phyloP scores from a whole-genome alignment of 2,797 vertebrate species.

The Cuculus canorus region DNA sequence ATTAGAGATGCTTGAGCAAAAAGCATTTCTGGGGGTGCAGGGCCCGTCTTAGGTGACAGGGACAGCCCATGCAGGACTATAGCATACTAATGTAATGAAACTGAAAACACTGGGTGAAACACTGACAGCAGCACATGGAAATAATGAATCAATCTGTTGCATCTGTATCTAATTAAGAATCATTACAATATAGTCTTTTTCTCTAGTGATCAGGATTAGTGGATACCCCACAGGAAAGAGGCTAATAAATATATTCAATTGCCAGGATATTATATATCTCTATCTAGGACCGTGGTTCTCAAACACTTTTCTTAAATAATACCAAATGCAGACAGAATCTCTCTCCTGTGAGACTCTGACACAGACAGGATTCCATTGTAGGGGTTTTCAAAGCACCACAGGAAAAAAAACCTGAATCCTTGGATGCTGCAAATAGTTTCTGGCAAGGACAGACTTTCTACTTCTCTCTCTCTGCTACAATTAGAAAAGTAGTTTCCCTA shows the following conservation, averaged over 20 bases:
- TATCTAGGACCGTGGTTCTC: conserved; percentile 1
- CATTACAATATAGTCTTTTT: conserved; percentile 52
- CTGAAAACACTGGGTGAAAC: neutral
- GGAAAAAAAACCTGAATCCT: neutral
- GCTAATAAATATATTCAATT: conserved; percentile 36
- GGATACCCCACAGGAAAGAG: conserved; percentile 28
- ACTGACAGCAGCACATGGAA: conserved; percentile 50
- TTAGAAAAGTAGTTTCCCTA: neutral
- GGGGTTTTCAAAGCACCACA: neutral
- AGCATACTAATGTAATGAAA: conserved; percentile 33
- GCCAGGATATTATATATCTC: neutral
- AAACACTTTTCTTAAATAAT: neutral
- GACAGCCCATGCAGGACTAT: conserved; percentile 31
- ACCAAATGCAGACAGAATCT: neutral
- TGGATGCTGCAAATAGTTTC: neutral
- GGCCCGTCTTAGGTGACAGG: conserved; percentile 23
- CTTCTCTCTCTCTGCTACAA: neutral
- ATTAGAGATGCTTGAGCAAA: neutral
- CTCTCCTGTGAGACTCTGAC: neutral
- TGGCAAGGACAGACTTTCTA: neutral
- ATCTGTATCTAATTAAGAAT: conserved; percentile 72
- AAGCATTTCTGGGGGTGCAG: neutral
- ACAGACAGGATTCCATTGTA: neutral
- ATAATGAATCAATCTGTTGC: conserved; percentile 69
- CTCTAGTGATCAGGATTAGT: conserved; percentile 31